Conservation (phyloP, 2,797 vertebrate genomes). For the Tangara arthus region DNA sequence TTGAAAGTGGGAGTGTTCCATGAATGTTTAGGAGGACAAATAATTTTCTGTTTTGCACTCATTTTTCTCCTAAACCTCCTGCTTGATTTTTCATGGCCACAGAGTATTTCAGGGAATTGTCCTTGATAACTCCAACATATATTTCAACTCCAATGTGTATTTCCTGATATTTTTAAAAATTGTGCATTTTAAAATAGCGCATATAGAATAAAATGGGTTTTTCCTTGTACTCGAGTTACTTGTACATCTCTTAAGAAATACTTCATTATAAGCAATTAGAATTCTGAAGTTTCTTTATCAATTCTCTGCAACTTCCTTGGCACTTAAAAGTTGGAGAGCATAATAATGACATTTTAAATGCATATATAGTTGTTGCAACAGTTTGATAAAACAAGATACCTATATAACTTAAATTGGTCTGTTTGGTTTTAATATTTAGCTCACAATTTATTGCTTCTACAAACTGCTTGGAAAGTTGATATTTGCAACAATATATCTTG, state of each 20-base stretch:
- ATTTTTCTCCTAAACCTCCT: background rate
- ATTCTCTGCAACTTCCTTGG: background rate
- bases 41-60: background rate
- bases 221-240: background rate
- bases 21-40: background rate
- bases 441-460: background rate
- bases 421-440: background rate
- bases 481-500: background rate
- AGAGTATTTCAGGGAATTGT: background rate
- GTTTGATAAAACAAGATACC: background rate
- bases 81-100: background rate
- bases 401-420: background rate
- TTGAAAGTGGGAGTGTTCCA: background rate
- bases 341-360: background rate
- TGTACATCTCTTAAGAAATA: background rate
- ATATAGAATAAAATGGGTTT: background rate
- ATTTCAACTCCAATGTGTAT: background rate
- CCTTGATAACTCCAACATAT: background rate
- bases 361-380: background rate
- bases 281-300: background rate
- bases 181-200: background rate
- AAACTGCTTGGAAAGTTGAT: background rate
- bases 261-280: background rate
- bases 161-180: background rate
- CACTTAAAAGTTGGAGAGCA: background rate